Percentiles rank a stretch among this genome's conserved stretches.
Evolutionary conservation across 2,113 vertebrate species (phyloP).

Genomic region (Capreolus pygargus): DNA sequence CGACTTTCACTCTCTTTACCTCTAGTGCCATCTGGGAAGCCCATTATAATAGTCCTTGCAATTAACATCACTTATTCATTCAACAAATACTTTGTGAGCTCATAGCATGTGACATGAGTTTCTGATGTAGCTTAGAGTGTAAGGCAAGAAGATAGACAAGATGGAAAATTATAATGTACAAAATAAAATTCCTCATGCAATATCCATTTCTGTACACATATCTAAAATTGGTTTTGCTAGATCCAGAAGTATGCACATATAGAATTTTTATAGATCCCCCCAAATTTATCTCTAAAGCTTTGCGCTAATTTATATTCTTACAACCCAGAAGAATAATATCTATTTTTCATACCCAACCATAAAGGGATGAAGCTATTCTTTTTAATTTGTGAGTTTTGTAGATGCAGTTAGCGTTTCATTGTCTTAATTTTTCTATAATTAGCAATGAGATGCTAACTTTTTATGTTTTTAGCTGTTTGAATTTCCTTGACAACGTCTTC

Average conservation of each 20-base stretch:
- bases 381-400: slow-evolving; percentile 4
- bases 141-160: neutral
- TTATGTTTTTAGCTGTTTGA: neutral
- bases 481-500: neutral
- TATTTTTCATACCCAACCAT: neutral
- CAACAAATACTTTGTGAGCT: neutral
- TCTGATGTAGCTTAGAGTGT: neutral
- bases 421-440: neutral
- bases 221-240: neutral
- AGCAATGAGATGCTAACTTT: neutral
- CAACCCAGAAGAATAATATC: neutral
- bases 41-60: neutral
- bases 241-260: neutral
- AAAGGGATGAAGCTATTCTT: neutral
- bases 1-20: neutral
- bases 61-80: neutral
- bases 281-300: neutral
- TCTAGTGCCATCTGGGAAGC: neutral
- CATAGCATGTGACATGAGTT: neutral
- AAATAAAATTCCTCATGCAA: neutral
- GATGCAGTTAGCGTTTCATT: neutral
- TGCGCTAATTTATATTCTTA: neutral
- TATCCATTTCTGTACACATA: neutral
- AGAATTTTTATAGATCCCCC: neutral
- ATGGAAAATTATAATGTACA: neutral